Base-by-base conservation (phyloP, 1,140 invertebrate species). In the Brachionus plicatilis region DNA sequence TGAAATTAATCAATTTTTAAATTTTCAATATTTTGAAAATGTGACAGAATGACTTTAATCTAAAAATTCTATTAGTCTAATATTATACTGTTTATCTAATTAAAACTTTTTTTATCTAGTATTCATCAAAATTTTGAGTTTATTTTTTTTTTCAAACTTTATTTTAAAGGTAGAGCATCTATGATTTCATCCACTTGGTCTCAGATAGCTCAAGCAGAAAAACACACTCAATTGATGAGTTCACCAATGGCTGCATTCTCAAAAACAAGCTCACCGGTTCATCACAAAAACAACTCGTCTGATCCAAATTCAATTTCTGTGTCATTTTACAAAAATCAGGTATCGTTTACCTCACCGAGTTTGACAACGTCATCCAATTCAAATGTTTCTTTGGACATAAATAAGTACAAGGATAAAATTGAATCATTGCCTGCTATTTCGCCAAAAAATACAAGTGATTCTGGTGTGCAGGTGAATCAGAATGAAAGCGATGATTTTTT, bases 121-220 rank as follows among this genome's bases (percentile, higher is more conserved):
- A 37, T 37, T 7, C 6, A 37, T 29, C 27, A 29, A 29, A 29
- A 29, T 29, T 29, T 29, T 37, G 33, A 7, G 33, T 37, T 29
- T 68, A 33, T 1, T 70, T 70, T 70, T 70, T 70, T 37, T 6
- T 37, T 37, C 33, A 37, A 37, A 37, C 5, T 37, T 37, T 37
- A 7, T 37, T 37, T 37, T 41, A 7, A 20, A 82, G 79, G 79
- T 3, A 60, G 65, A 65, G 79, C 79, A 14, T 82, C 79, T 24
- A 82, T 82, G 53, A 82, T 82, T 41, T 82, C 79, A 45, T 68
- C 53, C 2, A 82, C 79, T 37, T 82, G 53, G 79, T 82, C 79
- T 9, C 79, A 82, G 41, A 65, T 82, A 45, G 41, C 79, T 5
- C 79, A 82, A 68, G 12, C 53, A n/a, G 79, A 82, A 41, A 60